phyloP scores from a whole-genome alignment of 2,113 vertebrate species.

The Xerus inauris region DNA sequence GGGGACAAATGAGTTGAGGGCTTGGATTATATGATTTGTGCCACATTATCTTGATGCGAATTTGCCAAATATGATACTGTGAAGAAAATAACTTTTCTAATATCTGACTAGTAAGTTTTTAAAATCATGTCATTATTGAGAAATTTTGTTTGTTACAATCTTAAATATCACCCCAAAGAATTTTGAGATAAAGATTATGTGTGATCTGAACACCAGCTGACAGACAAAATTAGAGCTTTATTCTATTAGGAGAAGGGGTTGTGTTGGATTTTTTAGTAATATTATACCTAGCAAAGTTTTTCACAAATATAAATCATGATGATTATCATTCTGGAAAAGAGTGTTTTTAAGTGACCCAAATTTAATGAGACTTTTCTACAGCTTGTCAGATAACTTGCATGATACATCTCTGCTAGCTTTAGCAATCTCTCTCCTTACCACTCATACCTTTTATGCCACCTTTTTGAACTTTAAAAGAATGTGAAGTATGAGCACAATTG shows the following conservation, averaged over 20 bases:
- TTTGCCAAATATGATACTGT: constrained; percentile 87
- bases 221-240: no score
- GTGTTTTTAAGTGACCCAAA: no score
- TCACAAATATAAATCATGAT: no score
- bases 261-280: constrained; percentile 36
- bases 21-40: constrained; percentile 85
- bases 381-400: no score
- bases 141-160: constrained; percentile 68
- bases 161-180: constrained; percentile 83
- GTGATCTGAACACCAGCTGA: constrained; percentile 74
- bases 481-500: no score
- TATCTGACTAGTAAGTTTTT: constrained; percentile 77
- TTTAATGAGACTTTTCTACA: no score
- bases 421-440: no score
- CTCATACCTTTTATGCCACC: no score
- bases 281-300: no score
- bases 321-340: no score
- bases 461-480: no score
- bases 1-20: constrained; percentile 85
- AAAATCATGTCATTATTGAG: constrained; percentile 67
- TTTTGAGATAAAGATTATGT: constrained; percentile 79
- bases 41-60: constrained; percentile 83
- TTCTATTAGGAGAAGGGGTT: constrained; percentile 64
- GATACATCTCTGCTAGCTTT: no score
- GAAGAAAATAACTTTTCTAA: constrained; percentile 83